Evolutionary conservation across 2,888 invertebrate species (phyloP).

Genomic region (Lingula anatina): DNA sequence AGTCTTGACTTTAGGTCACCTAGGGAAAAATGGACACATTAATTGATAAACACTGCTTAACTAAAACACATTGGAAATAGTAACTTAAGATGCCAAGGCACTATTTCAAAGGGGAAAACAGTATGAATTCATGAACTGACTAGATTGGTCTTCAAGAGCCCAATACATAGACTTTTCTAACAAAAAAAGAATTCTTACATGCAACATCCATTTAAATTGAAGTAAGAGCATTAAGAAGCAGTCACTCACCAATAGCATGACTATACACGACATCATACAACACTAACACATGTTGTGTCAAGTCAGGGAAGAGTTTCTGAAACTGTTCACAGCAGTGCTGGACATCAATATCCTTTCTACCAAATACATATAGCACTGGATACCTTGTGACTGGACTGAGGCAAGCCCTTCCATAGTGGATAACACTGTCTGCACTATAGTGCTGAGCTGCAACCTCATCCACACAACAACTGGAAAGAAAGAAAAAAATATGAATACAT

Average conservation of each 20-base stretch:
- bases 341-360: constrained; percentile 58
- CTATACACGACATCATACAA: constrained; percentile 52
- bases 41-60: too few relatives aligned
- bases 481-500: too few relatives aligned
- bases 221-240: too few relatives aligned
- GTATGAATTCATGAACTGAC: too few relatives aligned
- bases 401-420: constrained; percentile 90
- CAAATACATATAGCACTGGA: constrained; percentile 60
- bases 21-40: too few relatives aligned
- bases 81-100: too few relatives aligned
- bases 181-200: too few relatives aligned
- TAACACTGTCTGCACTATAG: constrained; percentile 73
- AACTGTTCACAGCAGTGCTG: constrained; percentile 35
- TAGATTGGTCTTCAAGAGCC: too few relatives aligned
- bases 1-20: constrained; percentile 12
- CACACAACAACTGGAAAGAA: constrained; percentile 74
- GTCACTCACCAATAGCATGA: constrained; percentile 35
- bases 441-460: constrained; percentile 88
- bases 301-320: constrained; percentile 20
- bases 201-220: too few relatives aligned
- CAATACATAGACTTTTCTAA: too few relatives aligned
- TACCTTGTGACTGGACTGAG: constrained; percentile 67
- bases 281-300: constrained; percentile 35
- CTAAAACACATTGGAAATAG: too few relatives aligned
- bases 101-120: too few relatives aligned